Evolutionary conservation across 2,797 vertebrate genomes (phyloP).

Genomic region (Coranthus polyacanthus): DNA sequence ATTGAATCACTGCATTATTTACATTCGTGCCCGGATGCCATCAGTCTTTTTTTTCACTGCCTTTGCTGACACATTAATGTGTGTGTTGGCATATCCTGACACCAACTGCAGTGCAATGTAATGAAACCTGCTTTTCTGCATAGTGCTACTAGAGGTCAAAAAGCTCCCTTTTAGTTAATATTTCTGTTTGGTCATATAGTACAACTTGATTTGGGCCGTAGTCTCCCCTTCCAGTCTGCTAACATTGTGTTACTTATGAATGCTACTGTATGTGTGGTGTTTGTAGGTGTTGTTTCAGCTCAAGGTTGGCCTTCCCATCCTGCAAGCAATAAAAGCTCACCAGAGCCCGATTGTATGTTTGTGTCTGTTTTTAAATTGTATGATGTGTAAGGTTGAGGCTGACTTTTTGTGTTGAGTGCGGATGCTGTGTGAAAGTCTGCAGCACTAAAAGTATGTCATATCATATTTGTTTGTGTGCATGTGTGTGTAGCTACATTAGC

Average conservation of each 20-base stretch:
- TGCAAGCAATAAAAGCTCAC: conserved; percentile 9
- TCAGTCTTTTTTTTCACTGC: conserved; percentile 11
- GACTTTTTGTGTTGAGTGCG: conserved; percentile 11
- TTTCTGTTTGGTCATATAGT: not conserved
- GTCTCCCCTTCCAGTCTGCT: not conserved
- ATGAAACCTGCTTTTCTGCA: conserved; percentile 15
- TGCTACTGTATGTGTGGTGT: not conserved
- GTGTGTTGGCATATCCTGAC: conserved; percentile 15
- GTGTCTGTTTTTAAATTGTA: too few species aligned
- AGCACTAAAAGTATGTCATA: conserved; percentile 33
- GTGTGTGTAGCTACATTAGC: conserved; percentile 77
- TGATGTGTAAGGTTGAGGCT: conserved; percentile 8
- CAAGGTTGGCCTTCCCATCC: conserved; percentile 8
- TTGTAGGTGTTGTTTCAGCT: conserved; percentile 4
- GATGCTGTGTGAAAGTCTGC: conserved; percentile 24
- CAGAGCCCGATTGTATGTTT: not conserved
- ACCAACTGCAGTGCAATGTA: conserved; percentile 9
- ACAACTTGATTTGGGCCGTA: conserved; percentile 5
- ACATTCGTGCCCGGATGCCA: not conserved
- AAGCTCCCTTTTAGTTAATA: conserved; percentile 6
- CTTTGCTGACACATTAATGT: conserved; percentile 19
- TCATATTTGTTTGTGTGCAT: conserved; percentile 48
- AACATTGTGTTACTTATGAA: not conserved
- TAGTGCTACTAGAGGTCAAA: conserved; percentile 10
- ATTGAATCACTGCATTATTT: not conserved